Base-by-base conservation (phyloP, 1,140 invertebrate species). In the Ptiloglossa arizonensis region DNA sequence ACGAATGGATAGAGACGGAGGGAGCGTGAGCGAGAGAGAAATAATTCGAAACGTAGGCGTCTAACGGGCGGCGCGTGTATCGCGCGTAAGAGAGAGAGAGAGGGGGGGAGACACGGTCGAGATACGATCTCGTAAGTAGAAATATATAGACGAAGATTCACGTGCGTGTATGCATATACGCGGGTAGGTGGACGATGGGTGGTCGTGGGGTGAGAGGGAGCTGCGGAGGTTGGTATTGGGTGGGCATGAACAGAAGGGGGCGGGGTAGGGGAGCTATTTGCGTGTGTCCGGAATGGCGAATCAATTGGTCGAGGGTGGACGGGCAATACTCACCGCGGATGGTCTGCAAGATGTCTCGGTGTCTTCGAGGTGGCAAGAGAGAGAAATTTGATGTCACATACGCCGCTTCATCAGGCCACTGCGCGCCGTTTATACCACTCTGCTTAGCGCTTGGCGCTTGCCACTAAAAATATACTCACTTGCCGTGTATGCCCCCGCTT, bases 381-480 rank as follows among this genome's bases (percentile, higher is more conserved):
- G 84, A 86, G 82, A 78, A 79, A 83, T 82, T 87, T 66, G 87
- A 81, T 90, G 89, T 90, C 89, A 90, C 86, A 89, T 88, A 86
- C 82, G 83, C 88, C 86, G 86, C 80, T 88, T 89, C 89, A 90
- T 89, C 86, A 80, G 86, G 76, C 86, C 86, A 81, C 85, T 84
- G 86, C 82, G 82, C 83, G 82, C 86, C 79, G 83, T 83, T 85
- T 85, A 85, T 85, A 85, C 83, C 79, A 85, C 83, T 85, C 83
- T 68, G 82, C 79, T 80, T 77, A 77, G 73, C 81, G 79, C 75
- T 86, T 79, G 59, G 82, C 87, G 83, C 85, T 81, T 83, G 81
- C 80, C 88, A 90, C 90, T 90, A 90, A 90, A 90, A 89, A 90
- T 90, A 90, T 88, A 88, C 86, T 85, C 77, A 82, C 87, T 87